Percentiles rank a stretch among this genome's conserved stretches.
Conservation (phyloP, 2,888 invertebrate genomes). For the Orthonevra nobilis region DNA sequence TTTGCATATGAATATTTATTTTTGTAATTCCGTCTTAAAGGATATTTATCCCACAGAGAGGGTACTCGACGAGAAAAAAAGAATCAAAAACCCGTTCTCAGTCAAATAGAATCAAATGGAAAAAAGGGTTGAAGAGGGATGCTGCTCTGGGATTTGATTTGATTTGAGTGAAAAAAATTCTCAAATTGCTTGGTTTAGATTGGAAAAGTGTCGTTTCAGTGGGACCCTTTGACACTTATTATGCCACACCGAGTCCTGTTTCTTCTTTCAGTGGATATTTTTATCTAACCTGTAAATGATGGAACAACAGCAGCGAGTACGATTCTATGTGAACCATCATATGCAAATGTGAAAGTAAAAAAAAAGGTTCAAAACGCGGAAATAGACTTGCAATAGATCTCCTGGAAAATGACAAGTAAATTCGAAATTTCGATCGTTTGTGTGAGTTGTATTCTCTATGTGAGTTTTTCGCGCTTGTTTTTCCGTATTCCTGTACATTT, state of each 20-base stretch:
- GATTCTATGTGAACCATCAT: constrained; percentile 30
- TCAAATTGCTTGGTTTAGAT: constrained; percentile 35
- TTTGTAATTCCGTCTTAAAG: constrained; percentile 46
- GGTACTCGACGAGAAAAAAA: constrained; percentile 30
- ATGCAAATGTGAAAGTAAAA: constrained; percentile 52
- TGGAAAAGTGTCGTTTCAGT: neutral
- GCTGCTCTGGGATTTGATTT: constrained; percentile 17
- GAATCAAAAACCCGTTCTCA: constrained; percentile 54
- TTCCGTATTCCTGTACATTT: constrained; percentile 2
- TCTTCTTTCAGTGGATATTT: neutral
- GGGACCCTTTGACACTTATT: constrained; percentile 49
- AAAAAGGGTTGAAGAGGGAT: constrained; percentile 46
- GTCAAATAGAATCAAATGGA: constrained; percentile 58
- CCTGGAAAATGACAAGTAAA: constrained; percentile 24
- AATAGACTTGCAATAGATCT: constrained; percentile 12
- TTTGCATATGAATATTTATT: constrained; percentile 69
- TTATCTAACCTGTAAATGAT: constrained; percentile 39
- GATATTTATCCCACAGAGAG: constrained; percentile 56
- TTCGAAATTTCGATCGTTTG: constrained; percentile 22
- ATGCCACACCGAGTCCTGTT: neutral
- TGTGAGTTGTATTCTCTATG: constrained; percentile 24
- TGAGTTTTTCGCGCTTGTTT: constrained; percentile 60
- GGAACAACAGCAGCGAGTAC: constrained; percentile 23
- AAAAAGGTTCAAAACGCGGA: constrained; percentile 33
- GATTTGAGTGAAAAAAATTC: constrained; percentile 28